Evolutionary conservation across 2,113 vertebrate genomes (phyloP).

Genomic region (Neomonachus schauinslandi): DNA sequence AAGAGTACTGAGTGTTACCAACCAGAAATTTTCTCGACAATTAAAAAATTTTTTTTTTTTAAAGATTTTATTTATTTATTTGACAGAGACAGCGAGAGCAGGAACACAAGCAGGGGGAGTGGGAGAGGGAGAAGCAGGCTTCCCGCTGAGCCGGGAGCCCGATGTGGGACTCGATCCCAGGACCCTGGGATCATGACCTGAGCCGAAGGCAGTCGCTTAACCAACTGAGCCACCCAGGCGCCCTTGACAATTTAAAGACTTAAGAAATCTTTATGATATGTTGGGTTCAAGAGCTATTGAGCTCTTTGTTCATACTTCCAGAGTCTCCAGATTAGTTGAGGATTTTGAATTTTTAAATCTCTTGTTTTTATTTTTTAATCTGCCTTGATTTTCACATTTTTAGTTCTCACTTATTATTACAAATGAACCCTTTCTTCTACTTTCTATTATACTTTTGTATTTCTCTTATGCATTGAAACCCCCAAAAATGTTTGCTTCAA

Average conservation of each 20-base stretch:
- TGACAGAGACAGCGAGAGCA: too few relatives aligned
- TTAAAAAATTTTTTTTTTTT: too few relatives aligned
- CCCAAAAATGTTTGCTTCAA: not conserved
- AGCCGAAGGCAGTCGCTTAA: too few relatives aligned
- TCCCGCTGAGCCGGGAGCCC: too few relatives aligned
- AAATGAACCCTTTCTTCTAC: not conserved
- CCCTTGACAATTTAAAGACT: constrained; percentile 34
- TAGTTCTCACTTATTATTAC: not conserved
- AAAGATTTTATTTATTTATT: too few relatives aligned
- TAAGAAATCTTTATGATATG: constrained; percentile 48
- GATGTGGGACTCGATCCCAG: too few relatives aligned
- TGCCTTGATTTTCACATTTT: constrained; percentile 40
- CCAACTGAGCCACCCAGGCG: too few relatives aligned
- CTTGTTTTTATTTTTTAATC: not conserved
- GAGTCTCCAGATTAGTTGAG: not conserved
- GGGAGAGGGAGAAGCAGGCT: too few relatives aligned
- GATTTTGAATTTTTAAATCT: constrained; percentile 38
- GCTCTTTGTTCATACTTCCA: not conserved
- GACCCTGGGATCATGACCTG: too few relatives aligned
- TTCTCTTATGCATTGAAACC: not conserved
- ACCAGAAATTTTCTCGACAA: constrained; percentile 42
- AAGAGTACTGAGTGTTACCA: constrained; percentile 21
- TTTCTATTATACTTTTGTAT: constrained; percentile 7
- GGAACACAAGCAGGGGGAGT: too few relatives aligned
- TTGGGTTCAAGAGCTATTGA: not conserved